Conservation (phyloP, 2,888 invertebrate species). For the Tethea ocularis region DNA sequence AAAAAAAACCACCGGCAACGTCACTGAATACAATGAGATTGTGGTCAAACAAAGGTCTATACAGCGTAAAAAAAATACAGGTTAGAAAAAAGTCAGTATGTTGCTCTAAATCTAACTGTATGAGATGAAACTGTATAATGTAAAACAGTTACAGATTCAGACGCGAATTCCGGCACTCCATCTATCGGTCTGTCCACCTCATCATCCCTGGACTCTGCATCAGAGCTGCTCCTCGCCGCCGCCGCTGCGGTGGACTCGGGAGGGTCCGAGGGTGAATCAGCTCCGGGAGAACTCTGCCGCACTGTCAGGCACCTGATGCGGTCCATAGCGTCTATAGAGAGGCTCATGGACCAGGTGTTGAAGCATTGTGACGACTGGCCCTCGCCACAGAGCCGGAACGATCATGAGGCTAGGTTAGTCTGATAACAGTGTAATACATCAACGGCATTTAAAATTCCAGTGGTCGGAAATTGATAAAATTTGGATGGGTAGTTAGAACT, state of each 20-base stretch:
- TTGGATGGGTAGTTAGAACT: background rate
- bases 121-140: no score
- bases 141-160: constrained; percentile 58
- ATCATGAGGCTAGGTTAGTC: constrained; percentile 51
- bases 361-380: constrained; percentile 72
- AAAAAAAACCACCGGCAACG: no score
- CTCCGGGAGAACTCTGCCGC: constrained; percentile 55
- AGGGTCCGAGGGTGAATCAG: constrained; percentile 40
- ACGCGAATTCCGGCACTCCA: constrained; percentile 47
- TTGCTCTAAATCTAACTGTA: no score
- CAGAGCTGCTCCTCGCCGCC: constrained; percentile 57
- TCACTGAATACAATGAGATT: no score
- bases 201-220: constrained; percentile 59
- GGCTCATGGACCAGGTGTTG: constrained; percentile 73
- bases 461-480: background rate
- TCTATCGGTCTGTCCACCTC: constrained; percentile 58
- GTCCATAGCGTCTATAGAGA: constrained; percentile 73
- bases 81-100: no score
- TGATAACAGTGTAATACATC: background rate
- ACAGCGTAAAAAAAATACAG: no score
- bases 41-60: no score
- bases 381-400: constrained; percentile 35
- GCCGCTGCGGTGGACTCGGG: constrained; percentile 57
- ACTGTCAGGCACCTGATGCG: constrained; percentile 69
- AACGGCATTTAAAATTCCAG: background rate